Evolutionary conservation across 2,797 vertebrate species (phyloP), one percentile per base, ranked within the genome.

Genomic region (Halcyon smyrnensis): DNA sequence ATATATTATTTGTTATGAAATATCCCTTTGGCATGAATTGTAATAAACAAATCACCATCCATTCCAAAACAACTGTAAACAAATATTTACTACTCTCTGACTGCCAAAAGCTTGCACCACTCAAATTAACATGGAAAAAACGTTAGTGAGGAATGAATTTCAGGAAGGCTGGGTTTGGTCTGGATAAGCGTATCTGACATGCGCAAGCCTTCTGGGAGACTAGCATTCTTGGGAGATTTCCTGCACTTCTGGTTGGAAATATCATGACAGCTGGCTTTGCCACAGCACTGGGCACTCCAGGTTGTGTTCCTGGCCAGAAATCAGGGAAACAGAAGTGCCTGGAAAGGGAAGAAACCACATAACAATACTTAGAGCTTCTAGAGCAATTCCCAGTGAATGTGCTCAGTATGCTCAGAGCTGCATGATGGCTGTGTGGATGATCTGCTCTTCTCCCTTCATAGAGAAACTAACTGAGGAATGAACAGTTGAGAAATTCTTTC

Each of bases 81-180:
- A 96, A 92, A 94, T 81, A 62, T 87, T 90, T 92, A 81, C 41
- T 90, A 37, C 24, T 89, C 53, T 32, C 57, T 15, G 45, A 51
- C 62, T 92, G 84, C 86, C 86, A 95, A 83, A 95, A 93, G 85
- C 88, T 94, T 87, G 95, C 86, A 75, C 45, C 60, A 56, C 92
- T 95, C 81, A 93, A 89, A 76, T 0, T 90, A 84, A 92, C 84
- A 78, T 75, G 84, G 86, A 95, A 97, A 96, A 96, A 93, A 84
- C 80, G 78, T 69, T 85, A 78, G 78, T 39, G 45, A 94, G 68
- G 36, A 57, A 84, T 94, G 90, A 87, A 78, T 95, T 90, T 95
- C 94, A 94, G 93, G 68, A 95, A 92, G 94, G 89, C 92, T 95
- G 86, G 81, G 53, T 89, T 95, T 95, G 90, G 88, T 97, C 82